These are phyloP conservation scores for Muscina levida DNA, from an alignment of 2,888 invertebrate genomes.

Conservation along the genomic window DNA sequence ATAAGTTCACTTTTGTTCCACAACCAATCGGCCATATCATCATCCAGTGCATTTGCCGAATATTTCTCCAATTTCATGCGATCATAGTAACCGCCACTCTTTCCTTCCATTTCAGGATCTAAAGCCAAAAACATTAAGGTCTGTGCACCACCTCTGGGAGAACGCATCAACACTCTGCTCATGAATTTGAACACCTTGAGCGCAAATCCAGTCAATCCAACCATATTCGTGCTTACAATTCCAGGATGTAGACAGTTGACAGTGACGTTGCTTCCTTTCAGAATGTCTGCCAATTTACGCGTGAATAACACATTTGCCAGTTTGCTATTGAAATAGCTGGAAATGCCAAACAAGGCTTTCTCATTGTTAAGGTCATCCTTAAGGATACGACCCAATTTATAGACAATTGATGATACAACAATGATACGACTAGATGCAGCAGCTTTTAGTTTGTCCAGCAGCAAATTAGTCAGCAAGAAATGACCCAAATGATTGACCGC, in stretches of 20 bases:
- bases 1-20: conserved; percentile 57
- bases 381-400: conserved; percentile 84
- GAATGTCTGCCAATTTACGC: conserved; percentile 67
- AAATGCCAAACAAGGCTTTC: conserved; percentile 82
- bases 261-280: conserved; percentile 36
- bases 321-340: conserved; percentile 89
- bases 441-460: conserved; percentile 81
- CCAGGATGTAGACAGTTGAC: conserved; percentile 60
- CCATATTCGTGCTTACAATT: conserved; percentile 43
- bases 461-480: conserved; percentile 83
- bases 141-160: conserved; percentile 54
- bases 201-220: conserved; percentile 30
- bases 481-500: conserved; percentile 84
- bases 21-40: conserved; percentile 61
- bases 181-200: neutral
- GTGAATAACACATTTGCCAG: conserved; percentile 89
- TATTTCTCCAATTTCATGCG: conserved; percentile 40
- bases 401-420: conserved; percentile 87
- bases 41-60: conserved; percentile 43
- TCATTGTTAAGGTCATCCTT: conserved; percentile 88
- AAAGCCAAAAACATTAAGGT: conserved; percentile 54
- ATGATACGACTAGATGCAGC: conserved; percentile 88
- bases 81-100: conserved; percentile 54
- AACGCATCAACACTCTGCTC: conserved; percentile 31
- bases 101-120: conserved; percentile 47